Base-by-base conservation (phyloP, 2,113 vertebrate species). In the Todiramphus chloris region DNA sequence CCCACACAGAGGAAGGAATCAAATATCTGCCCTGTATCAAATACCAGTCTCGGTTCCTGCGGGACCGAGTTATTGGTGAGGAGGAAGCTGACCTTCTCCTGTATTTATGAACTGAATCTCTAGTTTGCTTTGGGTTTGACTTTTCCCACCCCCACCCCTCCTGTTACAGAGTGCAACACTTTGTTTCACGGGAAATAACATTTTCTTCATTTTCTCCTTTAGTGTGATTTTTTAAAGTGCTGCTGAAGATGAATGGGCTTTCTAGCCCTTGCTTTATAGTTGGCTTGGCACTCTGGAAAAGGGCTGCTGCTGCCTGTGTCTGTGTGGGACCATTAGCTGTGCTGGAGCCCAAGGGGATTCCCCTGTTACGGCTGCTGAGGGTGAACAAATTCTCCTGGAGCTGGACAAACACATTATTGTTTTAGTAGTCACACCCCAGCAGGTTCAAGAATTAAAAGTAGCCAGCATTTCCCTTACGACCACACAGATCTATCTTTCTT, bases 61-160 rank as follows among this genome's bases (percentile, higher is more conserved):
- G 68, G 91, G 94, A 89, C 58, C 0, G 4, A 87, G 87, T 84
- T 94, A 93, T 83, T 86, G 94, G 80, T 63, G 83, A 93, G 93
- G 60, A 92, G 83, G 75, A 92, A 90, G 86, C 80, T 97, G 95
- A 97, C 95, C 93, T 96, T 96, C 94, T 96, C 88, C 59, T 43
- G 19, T 59, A 67, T 90, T 96, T 94, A 94, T 93, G 89, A 96
- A 81, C 63, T 78, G 80, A 86, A 59, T 77, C 90, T 92, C 55
- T n/a, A n/a, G 19, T 59, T 92, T 80, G 43, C 63, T 80, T 77
- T 59, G 31, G 0, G 9, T 60, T 25, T 18, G 3, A 23, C 24
- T 23, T 23, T 6, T 50, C 21, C 8, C 30, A 15, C 43, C 43
- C 43, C 43, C 43, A 43, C 1, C 4, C 7, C 37, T 31, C 66